A percentile compares a stretch with the other conserved stretches of the same genome.
Conservation (phyloP, 2,113 vertebrate species). For the Taxidea taxus region DNA sequence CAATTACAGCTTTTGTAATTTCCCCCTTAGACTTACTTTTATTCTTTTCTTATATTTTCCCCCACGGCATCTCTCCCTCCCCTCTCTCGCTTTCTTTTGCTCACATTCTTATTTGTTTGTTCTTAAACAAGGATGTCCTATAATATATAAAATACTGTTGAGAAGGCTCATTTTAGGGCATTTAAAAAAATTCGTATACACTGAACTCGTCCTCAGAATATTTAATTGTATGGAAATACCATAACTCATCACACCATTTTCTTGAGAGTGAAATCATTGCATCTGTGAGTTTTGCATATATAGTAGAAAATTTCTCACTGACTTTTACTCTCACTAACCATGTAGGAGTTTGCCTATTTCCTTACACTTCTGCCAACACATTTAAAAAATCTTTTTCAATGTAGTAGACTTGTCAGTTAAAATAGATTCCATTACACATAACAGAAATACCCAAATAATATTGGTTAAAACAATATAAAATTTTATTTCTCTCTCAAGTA, state of each 20-base stretch:
- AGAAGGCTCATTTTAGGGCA: background rate
- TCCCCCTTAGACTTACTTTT: background rate
- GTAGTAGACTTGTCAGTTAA: background rate
- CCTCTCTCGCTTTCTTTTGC: background rate
- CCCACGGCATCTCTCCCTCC: background rate
- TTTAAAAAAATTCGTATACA: background rate
- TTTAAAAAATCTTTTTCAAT: background rate
- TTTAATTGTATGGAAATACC: background rate
- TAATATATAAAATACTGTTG: background rate
- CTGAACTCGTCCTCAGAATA: background rate
- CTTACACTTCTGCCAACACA: background rate
- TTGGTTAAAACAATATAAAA: background rate
- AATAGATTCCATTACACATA: background rate
- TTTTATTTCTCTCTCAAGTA: background rate
- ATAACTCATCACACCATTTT: background rate
- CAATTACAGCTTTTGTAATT: background rate
- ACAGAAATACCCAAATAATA: background rate
- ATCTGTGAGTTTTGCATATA: background rate
- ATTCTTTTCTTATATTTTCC: background rate
- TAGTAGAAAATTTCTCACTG: background rate
- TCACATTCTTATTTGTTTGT: background rate
- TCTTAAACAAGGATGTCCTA: background rate
- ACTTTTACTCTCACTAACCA: background rate
- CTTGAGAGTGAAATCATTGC: background rate
- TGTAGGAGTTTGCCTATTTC: background rate